Evolutionary conservation across 2,113 vertebrate genomes (phyloP), one percentile per base, ranked within the genome.

Genomic region (Ceyx cyanopectus): DNA sequence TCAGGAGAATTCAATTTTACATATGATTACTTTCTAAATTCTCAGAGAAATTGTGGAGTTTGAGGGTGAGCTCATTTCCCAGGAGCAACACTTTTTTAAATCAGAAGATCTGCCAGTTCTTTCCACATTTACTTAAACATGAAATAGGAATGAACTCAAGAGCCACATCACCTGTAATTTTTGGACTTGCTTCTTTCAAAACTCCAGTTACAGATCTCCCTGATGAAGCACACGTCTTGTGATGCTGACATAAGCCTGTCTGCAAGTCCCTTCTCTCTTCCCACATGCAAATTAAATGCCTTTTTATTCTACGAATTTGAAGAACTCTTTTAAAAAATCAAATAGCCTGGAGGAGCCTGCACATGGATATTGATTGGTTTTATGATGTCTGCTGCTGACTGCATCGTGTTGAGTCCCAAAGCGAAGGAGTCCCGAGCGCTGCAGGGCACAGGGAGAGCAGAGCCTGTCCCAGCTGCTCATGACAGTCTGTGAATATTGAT

Each of bases 241-340:
- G 22, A 85, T 81, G 82, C 20, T 77, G 73, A 88, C 68, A 81
- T 65, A 57, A 66, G 53, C n/a, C 63, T 63, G 26, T 30, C 50
- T 79, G 37, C 78, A 69, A 30, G n/a, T 48, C 30, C 81, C 32
- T 54, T 72, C 68, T 94, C 83, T 82, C 11, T 87, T 86, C 26
- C 41, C 32, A 16, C 32, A 90, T 92, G 75, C 80, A 93, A 95
- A 95, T 95, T 84, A 83, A 97, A 95, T 96, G 61, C 45, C 48
- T 90, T 95, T 97, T 84, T 62, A 93, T 93, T 94, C 51, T 66
- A 78, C 50, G 54, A 92, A 85, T 85, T 83, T 63, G 40, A 88
- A 86, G 37, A 96, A 76, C 43, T 80, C 58, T 77, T 77, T 68
- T 86, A 40, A 77, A 88, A 75, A 66, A 94, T 94, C 58, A 91